Evolutionary conservation across 2,113 vertebrate genomes (phyloP).

Genomic region (human (Homo sapiens)): GRCh38 chr6:19551001-19551500

Average conservation of each 20-base stretch:
- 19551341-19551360: not conserved
- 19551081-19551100: constrained; percentile 70
- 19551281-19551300: constrained; percentile 62
- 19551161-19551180: constrained; percentile 64
- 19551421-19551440: not conserved
- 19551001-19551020: constrained; percentile 42
- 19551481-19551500: not conserved
- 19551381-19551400: not conserved
- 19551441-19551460: not conserved
- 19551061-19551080: constrained; percentile 20
- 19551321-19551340: constrained; percentile 49
- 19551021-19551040: constrained; percentile 30
- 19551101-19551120: constrained; percentile 49
- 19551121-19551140: not conserved
- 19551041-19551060: constrained; percentile 71
- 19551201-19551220: constrained; percentile 69
- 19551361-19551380: constrained; percentile 43
- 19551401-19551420: not conserved
- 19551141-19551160: constrained; percentile 56
- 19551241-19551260: constrained; percentile 72
- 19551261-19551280: constrained; percentile 51
- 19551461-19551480: not conserved
- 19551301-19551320: constrained; percentile 5
- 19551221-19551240: constrained; percentile 62
- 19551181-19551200: constrained; percentile 52